Conservation (phyloP, 2,797 vertebrate genomes). For the Yasuhikotakia modesta region DNA sequence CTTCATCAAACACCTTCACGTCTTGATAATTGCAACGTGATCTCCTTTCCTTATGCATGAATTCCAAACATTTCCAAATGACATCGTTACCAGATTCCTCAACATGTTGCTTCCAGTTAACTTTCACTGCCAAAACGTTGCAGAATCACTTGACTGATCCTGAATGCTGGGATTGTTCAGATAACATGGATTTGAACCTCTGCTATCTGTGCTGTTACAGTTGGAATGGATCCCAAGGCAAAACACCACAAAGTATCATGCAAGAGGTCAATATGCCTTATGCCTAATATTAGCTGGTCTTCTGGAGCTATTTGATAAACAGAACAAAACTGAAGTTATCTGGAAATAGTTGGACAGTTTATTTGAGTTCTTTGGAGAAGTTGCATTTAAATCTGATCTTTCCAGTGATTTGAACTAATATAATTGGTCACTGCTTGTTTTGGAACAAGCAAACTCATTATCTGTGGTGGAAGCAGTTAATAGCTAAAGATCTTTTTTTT, state of each 20-base stretch:
- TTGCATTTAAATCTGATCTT: no score
- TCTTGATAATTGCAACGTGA: slow-evolving; percentile 53
- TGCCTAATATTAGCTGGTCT: no score
- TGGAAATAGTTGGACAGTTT: not conserved
- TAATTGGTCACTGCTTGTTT: no score
- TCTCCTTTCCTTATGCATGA: slow-evolving; percentile 60
- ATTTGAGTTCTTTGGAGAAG: no score
- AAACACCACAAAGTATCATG: no score
- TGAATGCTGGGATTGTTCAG: slow-evolving; percentile 34
- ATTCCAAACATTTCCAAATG: slow-evolving; percentile 69
- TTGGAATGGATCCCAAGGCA: no score
- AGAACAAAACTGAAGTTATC: not conserved
- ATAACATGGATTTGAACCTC: not conserved
- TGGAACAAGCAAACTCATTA: no score
- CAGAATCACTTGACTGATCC: slow-evolving; percentile 61
- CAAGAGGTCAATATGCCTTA: no score
- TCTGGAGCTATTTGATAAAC: no score
- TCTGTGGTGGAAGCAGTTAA: not conserved
- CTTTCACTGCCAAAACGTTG: slow-evolving; percentile 43
- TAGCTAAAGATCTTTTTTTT: not conserved
- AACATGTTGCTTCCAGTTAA: slow-evolving; percentile 76
- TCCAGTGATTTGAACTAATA: no score
- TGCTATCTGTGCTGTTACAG: not conserved
- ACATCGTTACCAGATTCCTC: slow-evolving; percentile 76
- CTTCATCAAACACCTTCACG: slow-evolving; percentile 33